Base-by-base conservation (phyloP, 1,140 invertebrate genomes). In the Oryctes rhinoceros region DNA sequence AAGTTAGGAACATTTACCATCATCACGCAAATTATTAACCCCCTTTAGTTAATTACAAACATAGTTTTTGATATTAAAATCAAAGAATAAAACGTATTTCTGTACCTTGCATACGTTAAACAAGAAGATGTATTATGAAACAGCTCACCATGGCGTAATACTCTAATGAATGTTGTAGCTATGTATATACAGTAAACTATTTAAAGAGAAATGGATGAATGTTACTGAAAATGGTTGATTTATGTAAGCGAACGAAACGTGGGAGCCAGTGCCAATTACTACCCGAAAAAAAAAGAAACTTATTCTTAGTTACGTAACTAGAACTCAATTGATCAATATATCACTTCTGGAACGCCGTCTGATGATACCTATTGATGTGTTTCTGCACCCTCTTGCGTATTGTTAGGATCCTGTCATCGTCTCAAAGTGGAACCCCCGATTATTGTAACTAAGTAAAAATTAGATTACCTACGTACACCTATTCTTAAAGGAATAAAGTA, bases 201-300 rank as follows among this genome's bases (percentile, higher is more conserved):
- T 71, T 35, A 24, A 71, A 67, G 11, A 67, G 18, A 37, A 71
- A 71, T 71, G 65, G 20, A 15, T 71, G 65, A 71, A 71, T 71
- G 53, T 62, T 62, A 62, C 53, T 62, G 53, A 20, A 62, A 15
- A 62, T 62, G 15, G 53, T 62, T 18, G 15, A 62, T 62, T 44
- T 10, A 59, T 59, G 53, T 59, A 59, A 6, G 18, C 35, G 65
- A 71, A 6, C 65, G 65, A 71, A 71, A 37, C 65, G 24, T 71
- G 65, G 65, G 65, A 71, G 65, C 35, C 65, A 71, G 65, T 71
- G 65, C 65, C 65, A 71, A 71, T 71, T 71, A 71, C 15, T 59
- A 59, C 53, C 53, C n/a, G n/a, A 71, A 18, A 67, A 67, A 24
- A 71, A 35, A 35, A 71, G 53, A 15, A 71, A 37, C 15, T 59